Conservation (phyloP, 2,113 vertebrate genomes). For the Acanthisitta chloris region DNA sequence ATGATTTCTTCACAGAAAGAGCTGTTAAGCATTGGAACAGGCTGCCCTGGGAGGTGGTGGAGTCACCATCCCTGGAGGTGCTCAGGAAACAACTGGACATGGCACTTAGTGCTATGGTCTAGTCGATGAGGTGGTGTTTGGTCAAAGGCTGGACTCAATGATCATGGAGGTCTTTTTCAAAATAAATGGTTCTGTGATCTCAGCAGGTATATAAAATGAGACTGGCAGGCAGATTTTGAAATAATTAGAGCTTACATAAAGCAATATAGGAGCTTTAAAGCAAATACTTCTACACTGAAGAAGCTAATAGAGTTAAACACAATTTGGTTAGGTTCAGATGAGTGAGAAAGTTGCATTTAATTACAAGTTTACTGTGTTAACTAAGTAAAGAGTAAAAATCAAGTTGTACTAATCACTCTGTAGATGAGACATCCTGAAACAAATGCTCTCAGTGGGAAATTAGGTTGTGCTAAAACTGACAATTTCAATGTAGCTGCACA, state of each 20-base stretch:
- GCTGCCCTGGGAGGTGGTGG: neutral
- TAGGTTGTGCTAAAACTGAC: neutral
- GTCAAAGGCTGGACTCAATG: rapidly evolving
- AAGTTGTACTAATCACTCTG: neutral
- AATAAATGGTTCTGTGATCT: neutral
- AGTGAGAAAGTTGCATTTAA: neutral
- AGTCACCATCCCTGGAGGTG: neutral
- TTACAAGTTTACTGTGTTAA: neutral
- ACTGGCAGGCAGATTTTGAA: neutral
- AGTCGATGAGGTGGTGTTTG: neutral
- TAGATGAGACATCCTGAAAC: neutral
- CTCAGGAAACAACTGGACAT: neutral
- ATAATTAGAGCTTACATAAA: neutral
- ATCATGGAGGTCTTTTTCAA: neutral
- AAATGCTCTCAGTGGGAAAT: rapidly evolving
- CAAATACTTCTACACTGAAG: neutral
- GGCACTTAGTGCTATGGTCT: neutral
- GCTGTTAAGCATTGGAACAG: neutral
- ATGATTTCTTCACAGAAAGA: neutral
- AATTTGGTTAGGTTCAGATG: neutral
- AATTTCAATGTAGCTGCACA: rapidly evolving
- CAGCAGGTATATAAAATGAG: neutral
- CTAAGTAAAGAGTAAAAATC: neutral
- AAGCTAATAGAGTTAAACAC: neutral
- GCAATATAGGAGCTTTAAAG: neutral